Evolutionary conservation across 2,113 vertebrate genomes (phyloP), one percentile per base, ranked within the genome.

Genomic region (Camelus dromedarius): DNA sequence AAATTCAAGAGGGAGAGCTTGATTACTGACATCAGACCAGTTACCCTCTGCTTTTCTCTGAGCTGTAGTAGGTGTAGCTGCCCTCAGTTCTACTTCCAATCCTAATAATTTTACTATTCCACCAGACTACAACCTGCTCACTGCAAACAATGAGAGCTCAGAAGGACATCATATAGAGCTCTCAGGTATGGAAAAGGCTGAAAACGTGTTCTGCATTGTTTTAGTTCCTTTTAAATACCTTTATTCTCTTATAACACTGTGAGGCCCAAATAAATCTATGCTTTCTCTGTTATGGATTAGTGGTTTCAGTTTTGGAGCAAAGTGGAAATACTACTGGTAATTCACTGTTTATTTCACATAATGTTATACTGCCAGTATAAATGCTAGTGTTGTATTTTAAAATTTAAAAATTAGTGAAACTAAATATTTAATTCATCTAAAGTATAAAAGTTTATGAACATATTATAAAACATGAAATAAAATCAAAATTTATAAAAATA

Each of bases 341-440:
- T 24, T 64, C 46, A 85, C 22, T 64, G 5, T 79, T 85, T 64
- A 72, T 32, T 72, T 89, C 79, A 90, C 32, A 19, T 24, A 85
- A 85, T 90, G 30, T 8, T 90, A 83, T 62, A 62, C 30, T 69
- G 54, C 42, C 38, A 46, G 50, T 35, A 58, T 66, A 69, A 89
- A 69, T 83, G 42, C 3, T 35, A 83, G 8, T 19, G 56, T 79
- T 89, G 79, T 79, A 72, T 79, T 80, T 90, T 66, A 50, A 93
- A 67, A 38, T 32, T 93, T 69, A 84, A 76, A 93, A 48, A 56
- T 50, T 32, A 64, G 60, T 75, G 16, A 89, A 67, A 84, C 10
- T 42, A 86, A 83, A 82, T 38, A 86, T 81, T 66, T 38, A 92
- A 76, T 69, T 69, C 24, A 83, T 67, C 42, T 60, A 89, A 95